These are phyloP conservation scores for Heliconius sara DNA, from an alignment of 2,888 invertebrate genomes.

Conservation along the genomic window DNA sequence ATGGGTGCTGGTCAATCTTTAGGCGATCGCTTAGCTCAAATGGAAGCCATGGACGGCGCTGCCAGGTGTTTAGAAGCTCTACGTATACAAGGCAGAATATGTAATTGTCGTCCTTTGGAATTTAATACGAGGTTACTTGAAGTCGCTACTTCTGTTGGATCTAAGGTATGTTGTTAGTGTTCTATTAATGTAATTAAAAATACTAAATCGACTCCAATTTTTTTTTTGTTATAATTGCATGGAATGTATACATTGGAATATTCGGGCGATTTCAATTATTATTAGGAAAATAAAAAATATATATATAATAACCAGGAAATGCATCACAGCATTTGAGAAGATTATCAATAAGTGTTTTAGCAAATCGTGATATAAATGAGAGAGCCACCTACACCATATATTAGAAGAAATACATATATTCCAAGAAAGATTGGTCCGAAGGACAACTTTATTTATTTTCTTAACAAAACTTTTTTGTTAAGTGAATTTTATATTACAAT, in stretches of 20 bases:
- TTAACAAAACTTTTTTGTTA: too few relatives aligned
- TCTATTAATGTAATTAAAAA: background rate
- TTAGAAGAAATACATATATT: background rate
- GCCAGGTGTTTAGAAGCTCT: conserved; percentile 91
- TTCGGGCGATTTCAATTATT: too few relatives aligned
- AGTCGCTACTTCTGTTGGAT: conserved; percentile 93
- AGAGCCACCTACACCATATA: too few relatives aligned
- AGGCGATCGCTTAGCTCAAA: conserved; percentile 93
- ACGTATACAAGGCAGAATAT: conserved; percentile 91
- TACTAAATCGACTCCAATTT: too few relatives aligned
- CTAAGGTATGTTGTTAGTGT: conserved; percentile 85
- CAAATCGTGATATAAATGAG: too few relatives aligned
- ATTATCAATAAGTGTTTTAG: too few relatives aligned
- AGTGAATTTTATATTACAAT: background rate
- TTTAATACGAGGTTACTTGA: conserved; percentile 93
- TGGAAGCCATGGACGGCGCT: conserved; percentile 95
- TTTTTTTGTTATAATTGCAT: too few relatives aligned
- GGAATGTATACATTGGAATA: too few relatives aligned
- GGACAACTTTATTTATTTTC: background rate
- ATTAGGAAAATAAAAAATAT: too few relatives aligned
- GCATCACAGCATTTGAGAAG: too few relatives aligned
- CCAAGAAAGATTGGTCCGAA: background rate
- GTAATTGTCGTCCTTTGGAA: conserved; percentile 93
- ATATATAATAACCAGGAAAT: too few relatives aligned
- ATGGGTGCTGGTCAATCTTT: conserved; percentile 92